phyloP scores from a whole-genome alignment of 2,888 invertebrate genomes.

The Stenodema calcarata region DNA sequence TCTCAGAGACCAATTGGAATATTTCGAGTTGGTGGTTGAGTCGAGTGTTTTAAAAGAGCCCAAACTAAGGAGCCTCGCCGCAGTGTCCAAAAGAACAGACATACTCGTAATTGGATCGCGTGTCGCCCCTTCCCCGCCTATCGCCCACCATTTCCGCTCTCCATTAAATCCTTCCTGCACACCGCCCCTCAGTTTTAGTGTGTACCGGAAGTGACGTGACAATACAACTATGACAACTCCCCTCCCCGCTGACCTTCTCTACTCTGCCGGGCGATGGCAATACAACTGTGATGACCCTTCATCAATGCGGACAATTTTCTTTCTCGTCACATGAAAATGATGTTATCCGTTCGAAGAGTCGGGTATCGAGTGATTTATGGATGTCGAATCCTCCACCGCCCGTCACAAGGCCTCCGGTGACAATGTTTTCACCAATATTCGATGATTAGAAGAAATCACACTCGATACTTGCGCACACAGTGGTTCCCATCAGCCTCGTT shows the following conservation, averaged over 20 bases:
- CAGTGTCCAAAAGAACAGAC: slow-evolving; percentile 36
- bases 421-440: background rate
- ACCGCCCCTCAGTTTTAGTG: background rate
- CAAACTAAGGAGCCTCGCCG: background rate
- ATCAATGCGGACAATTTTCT: background rate
- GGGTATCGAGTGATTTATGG: background rate
- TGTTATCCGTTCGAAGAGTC: background rate
- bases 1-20: too few species aligned
- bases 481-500: too few species aligned
- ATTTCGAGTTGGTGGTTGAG: too few species aligned
- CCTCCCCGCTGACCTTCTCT: background rate
- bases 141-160: slow-evolving; percentile 49
- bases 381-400: too few species aligned
- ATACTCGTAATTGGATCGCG: slow-evolving; percentile 51
- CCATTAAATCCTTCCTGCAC: slow-evolving; percentile 55
- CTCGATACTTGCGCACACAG: background rate
- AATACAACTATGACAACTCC: slow-evolving; percentile 42
- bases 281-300: background rate
- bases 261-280: background rate
- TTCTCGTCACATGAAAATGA: background rate
- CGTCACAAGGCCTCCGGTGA: background rate
- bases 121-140: slow-evolving; percentile 19
- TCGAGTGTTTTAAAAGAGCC: background rate
- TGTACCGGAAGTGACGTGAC: slow-evolving; percentile 53
- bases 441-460: background rate